These are phyloP conservation scores for Delphinus delphis DNA, from an alignment of 2,113 vertebrate species.

Conservation along the genomic window DNA sequence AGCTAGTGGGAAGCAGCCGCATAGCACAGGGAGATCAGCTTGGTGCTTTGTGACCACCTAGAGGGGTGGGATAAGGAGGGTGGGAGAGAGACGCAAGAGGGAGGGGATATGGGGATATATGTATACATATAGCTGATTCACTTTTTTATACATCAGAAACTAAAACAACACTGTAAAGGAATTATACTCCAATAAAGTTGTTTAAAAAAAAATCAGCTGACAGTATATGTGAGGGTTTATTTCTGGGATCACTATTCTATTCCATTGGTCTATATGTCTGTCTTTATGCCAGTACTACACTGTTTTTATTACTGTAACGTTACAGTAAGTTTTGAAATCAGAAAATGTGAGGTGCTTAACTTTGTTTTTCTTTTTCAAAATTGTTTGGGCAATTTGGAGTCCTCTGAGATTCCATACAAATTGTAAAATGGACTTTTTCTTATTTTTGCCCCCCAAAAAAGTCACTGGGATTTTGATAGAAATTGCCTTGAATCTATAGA, in stretches of 20 bases:
- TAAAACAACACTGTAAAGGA: no score
- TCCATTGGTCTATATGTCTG: background rate
- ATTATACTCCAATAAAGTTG: no score
- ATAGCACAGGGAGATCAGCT: no score
- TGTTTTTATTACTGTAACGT: background rate
- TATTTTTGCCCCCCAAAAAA: background rate
- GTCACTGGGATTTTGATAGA: background rate
- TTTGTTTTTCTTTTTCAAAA: background rate
- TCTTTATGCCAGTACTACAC: no score
- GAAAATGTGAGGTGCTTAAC: background rate
- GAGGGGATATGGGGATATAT: no score
- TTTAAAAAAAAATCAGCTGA: background rate
- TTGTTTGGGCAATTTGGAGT: background rate
- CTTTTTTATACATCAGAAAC: no score
- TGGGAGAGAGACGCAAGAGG: no score
- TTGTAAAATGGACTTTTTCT: background rate
- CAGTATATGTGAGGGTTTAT: background rate
- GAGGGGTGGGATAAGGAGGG: no score
- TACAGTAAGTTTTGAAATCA: background rate
- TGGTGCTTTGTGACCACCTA: no score
- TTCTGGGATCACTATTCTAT: background rate
- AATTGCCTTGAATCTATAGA: background rate
- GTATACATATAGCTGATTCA: no score
- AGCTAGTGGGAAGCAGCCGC: no score
- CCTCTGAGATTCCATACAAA: background rate